These are phyloP conservation scores for Caenorhabditis sp. DNA, from an alignment of 2,888 invertebrate species.

Conservation along the genomic window DNA sequence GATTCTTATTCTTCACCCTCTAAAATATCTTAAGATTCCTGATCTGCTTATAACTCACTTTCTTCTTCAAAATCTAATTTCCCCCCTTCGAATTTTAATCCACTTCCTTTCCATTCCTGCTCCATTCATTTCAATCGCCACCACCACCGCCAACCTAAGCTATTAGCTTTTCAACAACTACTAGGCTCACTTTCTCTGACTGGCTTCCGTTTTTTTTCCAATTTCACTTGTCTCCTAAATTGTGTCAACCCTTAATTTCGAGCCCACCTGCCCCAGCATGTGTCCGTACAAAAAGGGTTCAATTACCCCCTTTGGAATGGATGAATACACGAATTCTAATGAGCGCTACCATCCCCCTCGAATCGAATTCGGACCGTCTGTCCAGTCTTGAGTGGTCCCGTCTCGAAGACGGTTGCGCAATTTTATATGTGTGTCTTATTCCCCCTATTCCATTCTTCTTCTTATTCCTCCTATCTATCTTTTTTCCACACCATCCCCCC, in stretches of 20 bases:
- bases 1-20: background rate
- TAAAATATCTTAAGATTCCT: background rate
- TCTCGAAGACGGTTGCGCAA: constrained; percentile 39
- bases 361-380: background rate
- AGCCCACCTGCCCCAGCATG: constrained; percentile 42
- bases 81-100: constrained; percentile 10
- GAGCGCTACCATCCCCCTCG: background rate
- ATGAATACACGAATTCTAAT: background rate
- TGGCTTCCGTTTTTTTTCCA: constrained; percentile 21
- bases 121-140: constrained; percentile 1
- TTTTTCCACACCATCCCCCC: too few relatives aligned
- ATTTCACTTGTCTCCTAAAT: background rate
- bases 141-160: background rate
- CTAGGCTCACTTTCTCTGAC: background rate
- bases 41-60: background rate
- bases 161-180: constrained; percentile 2
- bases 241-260: constrained; percentile 36
- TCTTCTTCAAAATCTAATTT: constrained; percentile 17
- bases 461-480: background rate
- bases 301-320: constrained; percentile 31
- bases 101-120: background rate
- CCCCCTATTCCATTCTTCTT: background rate
- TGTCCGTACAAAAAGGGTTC: constrained; percentile 30
- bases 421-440: constrained; percentile 44
- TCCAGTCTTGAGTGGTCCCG: constrained; percentile 23